Base-by-base conservation (phyloP, 30 jellyfish, hydroid and myxozoan species). In the Rhopilema esculentum region DNA sequence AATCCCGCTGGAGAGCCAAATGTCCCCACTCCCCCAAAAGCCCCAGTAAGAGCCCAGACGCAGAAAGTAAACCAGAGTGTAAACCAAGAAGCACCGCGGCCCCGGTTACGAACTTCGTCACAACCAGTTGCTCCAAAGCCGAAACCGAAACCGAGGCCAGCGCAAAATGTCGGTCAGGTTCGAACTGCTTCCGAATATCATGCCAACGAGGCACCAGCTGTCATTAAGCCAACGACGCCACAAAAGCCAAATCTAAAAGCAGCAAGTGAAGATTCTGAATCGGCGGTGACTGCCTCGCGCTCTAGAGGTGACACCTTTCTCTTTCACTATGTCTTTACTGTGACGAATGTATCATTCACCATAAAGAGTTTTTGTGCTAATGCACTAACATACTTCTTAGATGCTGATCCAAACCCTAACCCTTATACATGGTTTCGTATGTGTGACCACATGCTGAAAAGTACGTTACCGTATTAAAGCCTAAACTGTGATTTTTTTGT, bases 181-280 rank as follows among this genome's bases (percentile, higher is more conserved):
- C 89, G 92, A 33, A 90, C 95, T 6, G 97, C 91, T 0, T 91
- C 97, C 8, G 97, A 90, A 48, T 88, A 88, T 61, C 96, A 70
- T 73, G 88, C 79, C 20, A 30, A 65, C 31, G 94, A 85, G 49
- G 75, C 93, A 12, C 87, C 93, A 22, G 53, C 94, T n/a, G 78
- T 74, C 50, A 74, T 85, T 27, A 30, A 21, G 28, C 94, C 94
- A 28, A 25, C 88, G 18, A 27, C 82, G 33, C 70, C 84, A n/a
- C 82, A 71, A n/a, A 80, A 61, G 33, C 49, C 72, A 22, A 27
- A 21, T 66, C 74, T 64, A 27, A 83, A 29, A 32, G 65, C 33
- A 51, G 72, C 70, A 26, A 87, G 88, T 12, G 89, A 83, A 20
- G 92, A 91, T 62, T 48, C 40, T 8, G 92, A 76, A 25, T 2